phyloP scores from a whole-genome alignment of 2,797 vertebrate species.

The Etheostoma perlongum region DNA sequence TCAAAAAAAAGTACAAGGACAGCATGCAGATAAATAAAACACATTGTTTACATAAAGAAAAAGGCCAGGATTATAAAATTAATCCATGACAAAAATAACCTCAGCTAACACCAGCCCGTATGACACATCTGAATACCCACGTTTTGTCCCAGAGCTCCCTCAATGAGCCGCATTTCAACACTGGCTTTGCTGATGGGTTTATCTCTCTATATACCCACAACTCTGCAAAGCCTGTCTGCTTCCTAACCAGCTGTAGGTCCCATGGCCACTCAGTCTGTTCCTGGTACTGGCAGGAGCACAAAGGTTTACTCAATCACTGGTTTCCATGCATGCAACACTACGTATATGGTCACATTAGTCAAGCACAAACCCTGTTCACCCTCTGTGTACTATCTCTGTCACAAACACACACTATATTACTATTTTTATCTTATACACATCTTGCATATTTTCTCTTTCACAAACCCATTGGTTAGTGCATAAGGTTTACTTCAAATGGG shows the following conservation, averaged over 20 bases:
- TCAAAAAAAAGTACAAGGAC: background rate
- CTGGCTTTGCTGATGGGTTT: conserved; percentile 68
- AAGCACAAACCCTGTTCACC: conserved; percentile 32
- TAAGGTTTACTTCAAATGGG: background rate
- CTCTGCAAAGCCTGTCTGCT: conserved; percentile 67
- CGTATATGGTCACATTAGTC: conserved; percentile 48
- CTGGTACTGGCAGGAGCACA: conserved; percentile 58
- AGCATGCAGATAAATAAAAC: background rate
- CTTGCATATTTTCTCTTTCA: conserved; percentile 13
- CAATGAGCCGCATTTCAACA: conserved; percentile 50
- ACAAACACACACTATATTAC: conserved; percentile 8
- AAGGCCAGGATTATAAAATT: conserved; percentile 13
- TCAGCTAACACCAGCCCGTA: background rate
- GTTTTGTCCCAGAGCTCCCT: conserved; percentile 48
- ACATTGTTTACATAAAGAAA: conserved; percentile 4
- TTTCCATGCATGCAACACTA: conserved; percentile 57
- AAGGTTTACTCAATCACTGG: conserved; percentile 65
- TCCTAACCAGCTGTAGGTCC: conserved; percentile 70
- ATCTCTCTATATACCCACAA: conserved; percentile 60
- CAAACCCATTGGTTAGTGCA: conserved; percentile 6
- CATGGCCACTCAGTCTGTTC: conserved; percentile 49
- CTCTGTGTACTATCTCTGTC: conserved; percentile 24
- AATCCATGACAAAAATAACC: conserved; percentile 27
- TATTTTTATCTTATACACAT: background rate
- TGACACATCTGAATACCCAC: conserved; percentile 39